Percentiles rank a stretch among this genome's conserved stretches.
Evolutionary conservation across 2,113 vertebrate genomes (phyloP).

Genomic region (Anoura caudifer): DNA sequence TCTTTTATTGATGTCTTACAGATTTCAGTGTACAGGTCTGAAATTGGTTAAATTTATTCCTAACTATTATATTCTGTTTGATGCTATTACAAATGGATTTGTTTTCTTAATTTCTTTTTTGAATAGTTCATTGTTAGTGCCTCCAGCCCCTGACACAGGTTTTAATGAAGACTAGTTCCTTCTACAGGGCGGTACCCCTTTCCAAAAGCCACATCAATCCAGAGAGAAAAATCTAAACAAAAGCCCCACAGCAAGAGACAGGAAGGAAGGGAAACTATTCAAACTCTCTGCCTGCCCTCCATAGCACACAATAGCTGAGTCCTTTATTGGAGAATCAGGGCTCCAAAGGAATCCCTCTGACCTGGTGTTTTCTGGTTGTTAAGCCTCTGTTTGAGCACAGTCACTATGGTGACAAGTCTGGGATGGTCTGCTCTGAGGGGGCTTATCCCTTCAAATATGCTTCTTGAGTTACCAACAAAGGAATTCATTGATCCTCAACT

Average conservation of each 20-base stretch:
- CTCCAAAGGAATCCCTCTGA: slow-evolving; percentile 55
- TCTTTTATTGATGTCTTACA: background rate
- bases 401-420: slow-evolving; percentile 80
- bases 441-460: slow-evolving; percentile 81
- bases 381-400: slow-evolving; percentile 74
- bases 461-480: slow-evolving; percentile 79
- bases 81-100: background rate
- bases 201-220: slow-evolving; percentile 21
- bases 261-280: slow-evolving; percentile 47
- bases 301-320: slow-evolving; percentile 30
- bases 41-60: background rate
- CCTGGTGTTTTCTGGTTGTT: slow-evolving; percentile 67
- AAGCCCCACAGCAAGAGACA: slow-evolving; percentile 24
- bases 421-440: slow-evolving; percentile 75
- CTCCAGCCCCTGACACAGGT: slow-evolving; percentile 3
- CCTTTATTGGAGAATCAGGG: slow-evolving; percentile 17
- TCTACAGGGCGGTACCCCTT: background rate
- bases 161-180: slow-evolving; percentile 23
- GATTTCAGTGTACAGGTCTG: background rate
- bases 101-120: background rate
- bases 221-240: slow-evolving; percentile 32
- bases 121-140: background rate
- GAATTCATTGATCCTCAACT: slow-evolving; percentile 82
- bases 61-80: background rate
- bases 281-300: background rate